Evolutionary conservation across 2,113 vertebrate species (phyloP).

Genomic region (Azemiops feae): DNA sequence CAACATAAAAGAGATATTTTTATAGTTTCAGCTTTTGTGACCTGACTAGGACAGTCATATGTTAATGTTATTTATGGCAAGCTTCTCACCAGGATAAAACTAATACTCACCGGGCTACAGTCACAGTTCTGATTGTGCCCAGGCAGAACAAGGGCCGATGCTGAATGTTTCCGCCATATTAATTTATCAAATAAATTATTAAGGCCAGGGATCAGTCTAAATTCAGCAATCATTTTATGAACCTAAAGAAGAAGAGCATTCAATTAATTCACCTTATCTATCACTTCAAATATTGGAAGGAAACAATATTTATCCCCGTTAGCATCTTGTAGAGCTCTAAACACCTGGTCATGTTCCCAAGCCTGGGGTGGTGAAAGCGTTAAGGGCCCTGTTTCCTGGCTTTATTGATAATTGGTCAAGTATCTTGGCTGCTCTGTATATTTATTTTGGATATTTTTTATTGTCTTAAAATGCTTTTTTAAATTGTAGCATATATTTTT

Average conservation of each 20-base stretch:
- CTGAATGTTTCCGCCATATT: slow-evolving; percentile 95
- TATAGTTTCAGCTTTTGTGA: not conserved
- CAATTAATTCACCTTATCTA: not conserved
- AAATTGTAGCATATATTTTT: not conserved
- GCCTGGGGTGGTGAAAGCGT: not conserved
- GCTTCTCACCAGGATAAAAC: not conserved
- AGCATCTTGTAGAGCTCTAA: not conserved
- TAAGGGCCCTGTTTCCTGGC: not conserved
- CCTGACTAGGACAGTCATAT: not conserved
- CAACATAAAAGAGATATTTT: not conserved
- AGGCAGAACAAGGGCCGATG: slow-evolving; percentile 87
- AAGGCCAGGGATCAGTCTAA: slow-evolving; percentile 93
- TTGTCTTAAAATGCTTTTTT: not conserved
- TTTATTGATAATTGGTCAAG: not conserved
- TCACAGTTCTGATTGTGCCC: slow-evolving; percentile 98
- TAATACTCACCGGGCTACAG: slow-evolving; percentile 89
- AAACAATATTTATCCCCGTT: accelerated
- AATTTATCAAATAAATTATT: slow-evolving; percentile 98
- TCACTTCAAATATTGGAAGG: not conserved
- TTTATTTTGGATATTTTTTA: not conserved
- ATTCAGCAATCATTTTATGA: slow-evolving; percentile 97
- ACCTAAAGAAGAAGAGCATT: slow-evolving; percentile 73
- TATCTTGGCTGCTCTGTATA: not conserved
- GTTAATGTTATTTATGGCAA: not conserved
- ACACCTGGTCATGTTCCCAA: not conserved